Conservation (phyloP, 2,888 invertebrate genomes). For the Drosophila nr. perissopoda region DNA sequence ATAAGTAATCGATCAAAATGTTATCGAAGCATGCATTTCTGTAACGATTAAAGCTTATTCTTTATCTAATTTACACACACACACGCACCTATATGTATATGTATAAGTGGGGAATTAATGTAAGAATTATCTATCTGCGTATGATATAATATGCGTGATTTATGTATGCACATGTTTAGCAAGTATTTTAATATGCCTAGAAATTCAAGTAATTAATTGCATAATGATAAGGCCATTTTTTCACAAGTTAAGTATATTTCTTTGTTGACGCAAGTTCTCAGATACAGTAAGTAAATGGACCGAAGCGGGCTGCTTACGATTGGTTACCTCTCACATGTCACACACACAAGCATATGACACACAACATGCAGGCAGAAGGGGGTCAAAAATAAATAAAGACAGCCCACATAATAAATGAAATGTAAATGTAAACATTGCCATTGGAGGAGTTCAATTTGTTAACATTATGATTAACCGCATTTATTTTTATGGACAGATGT, state of each 20-base stretch:
- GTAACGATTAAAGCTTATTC: not conserved
- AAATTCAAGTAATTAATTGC: constrained; percentile 19
- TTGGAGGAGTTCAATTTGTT: not conserved
- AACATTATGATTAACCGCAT: not conserved
- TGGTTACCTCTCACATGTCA: not conserved
- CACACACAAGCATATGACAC: not conserved
- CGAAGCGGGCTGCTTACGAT: not conserved
- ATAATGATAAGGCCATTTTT: constrained; percentile 6
- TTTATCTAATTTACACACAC: not conserved
- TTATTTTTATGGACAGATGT: not conserved
- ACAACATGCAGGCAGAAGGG: not conserved
- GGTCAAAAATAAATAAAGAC: not conserved
- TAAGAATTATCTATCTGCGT: not conserved
- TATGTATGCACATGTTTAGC: not conserved
- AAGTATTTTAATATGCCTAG: not conserved
- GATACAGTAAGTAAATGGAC: not conserved
- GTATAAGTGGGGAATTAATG: not conserved
- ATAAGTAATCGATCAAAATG: not conserved
- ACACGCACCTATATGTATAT: not conserved
- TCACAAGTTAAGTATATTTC: not conserved
- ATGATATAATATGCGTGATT: not conserved
- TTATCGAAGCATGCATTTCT: not conserved
- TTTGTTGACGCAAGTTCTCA: not conserved
- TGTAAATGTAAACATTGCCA: not conserved
- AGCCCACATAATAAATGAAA: not conserved